A percentile compares a stretch with the other conserved stretches of the same genome.
Evolutionary conservation across 2,797 vertebrate genomes (phyloP).

Genomic region (Semaprochilodus insignis): DNA sequence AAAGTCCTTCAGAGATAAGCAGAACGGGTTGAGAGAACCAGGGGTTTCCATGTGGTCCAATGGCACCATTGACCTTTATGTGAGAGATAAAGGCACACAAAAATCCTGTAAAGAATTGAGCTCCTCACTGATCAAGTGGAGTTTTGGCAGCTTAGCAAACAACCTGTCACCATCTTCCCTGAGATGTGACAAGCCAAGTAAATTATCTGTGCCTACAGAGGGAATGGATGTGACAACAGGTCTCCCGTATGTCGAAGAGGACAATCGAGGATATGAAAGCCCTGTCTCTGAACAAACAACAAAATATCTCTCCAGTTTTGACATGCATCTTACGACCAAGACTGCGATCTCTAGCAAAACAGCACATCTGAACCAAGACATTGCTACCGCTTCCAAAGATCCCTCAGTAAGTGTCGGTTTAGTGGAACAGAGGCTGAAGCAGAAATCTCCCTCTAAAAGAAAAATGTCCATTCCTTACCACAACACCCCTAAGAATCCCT

Average conservation of each 20-base stretch:
- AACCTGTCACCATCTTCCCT: slow-evolving; percentile 78
- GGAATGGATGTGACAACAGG: slow-evolving; percentile 82
- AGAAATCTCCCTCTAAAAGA: slow-evolving; percentile 70
- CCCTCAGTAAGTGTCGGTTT: slow-evolving; percentile 71
- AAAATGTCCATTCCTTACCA: slow-evolving; percentile 81
- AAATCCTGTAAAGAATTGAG: slow-evolving; percentile 82
- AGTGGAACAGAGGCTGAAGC: slow-evolving; percentile 73
- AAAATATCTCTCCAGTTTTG: slow-evolving; percentile 76
- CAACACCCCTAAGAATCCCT: slow-evolving; percentile 85
- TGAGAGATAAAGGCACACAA: slow-evolving; percentile 80
- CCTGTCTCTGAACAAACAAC: slow-evolving; percentile 82
- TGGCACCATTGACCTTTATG: slow-evolving; percentile 78
- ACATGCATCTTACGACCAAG: slow-evolving; percentile 78
- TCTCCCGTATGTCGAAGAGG: slow-evolving; percentile 82
- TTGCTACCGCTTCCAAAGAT: slow-evolving; percentile 76
- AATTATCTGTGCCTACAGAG: slow-evolving; percentile 81
- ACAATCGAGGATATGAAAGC: slow-evolving; percentile 78
- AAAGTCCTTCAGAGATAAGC: slow-evolving; percentile 57
- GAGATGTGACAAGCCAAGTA: slow-evolving; percentile 82
- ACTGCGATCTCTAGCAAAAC: slow-evolving; percentile 80
- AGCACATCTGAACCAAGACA: slow-evolving; percentile 77
- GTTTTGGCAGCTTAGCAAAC: slow-evolving; percentile 78
- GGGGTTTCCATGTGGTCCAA: slow-evolving; percentile 70
- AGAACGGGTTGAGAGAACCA: slow-evolving; percentile 48
- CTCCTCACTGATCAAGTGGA: slow-evolving; percentile 77